Evolutionary conservation across 2,113 vertebrate species (phyloP).

Genomic region (Zosterops pallidus): DNA sequence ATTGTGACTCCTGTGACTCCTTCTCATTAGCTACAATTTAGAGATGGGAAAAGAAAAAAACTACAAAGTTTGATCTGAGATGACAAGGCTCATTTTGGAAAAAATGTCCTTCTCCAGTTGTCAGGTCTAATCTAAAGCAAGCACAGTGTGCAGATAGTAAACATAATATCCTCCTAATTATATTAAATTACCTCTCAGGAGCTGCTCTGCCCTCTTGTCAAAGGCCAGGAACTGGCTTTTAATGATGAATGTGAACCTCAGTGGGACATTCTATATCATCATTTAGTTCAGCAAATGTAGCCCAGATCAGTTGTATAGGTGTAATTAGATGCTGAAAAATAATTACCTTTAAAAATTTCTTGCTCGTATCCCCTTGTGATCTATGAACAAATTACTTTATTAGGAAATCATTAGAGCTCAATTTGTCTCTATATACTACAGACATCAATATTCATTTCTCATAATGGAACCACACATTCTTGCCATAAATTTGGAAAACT

Average conservation of each 20-base stretch:
- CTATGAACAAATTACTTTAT: slow-evolving; percentile 81
- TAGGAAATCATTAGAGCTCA: slow-evolving; percentile 78
- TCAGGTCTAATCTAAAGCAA: slow-evolving; percentile 35
- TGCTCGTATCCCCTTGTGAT: slow-evolving; percentile 69
- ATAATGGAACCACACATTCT: slow-evolving; percentile 59
- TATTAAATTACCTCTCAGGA: slow-evolving; percentile 57
- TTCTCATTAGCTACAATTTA: slow-evolving; percentile 38
- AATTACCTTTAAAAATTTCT: slow-evolving; percentile 74
- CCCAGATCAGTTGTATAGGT: slow-evolving; percentile 61
- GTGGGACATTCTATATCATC: slow-evolving; percentile 45
- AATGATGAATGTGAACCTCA: slow-evolving; percentile 40
- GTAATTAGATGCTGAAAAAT: slow-evolving; percentile 77
- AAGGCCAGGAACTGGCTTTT: slow-evolving; percentile 49
- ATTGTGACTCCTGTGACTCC: neutral
- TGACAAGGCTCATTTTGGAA: slow-evolving; percentile 30
- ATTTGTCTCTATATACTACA: slow-evolving; percentile 71
- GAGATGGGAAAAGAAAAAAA: neutral
- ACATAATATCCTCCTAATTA: slow-evolving; percentile 64
- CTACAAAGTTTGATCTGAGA: slow-evolving; percentile 24
- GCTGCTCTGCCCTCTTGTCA: slow-evolving; percentile 59
- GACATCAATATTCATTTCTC: slow-evolving; percentile 75
- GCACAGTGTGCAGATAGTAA: slow-evolving; percentile 42
- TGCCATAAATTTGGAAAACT: slow-evolving; percentile 51
- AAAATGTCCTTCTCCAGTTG: slow-evolving; percentile 10
- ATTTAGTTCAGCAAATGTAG: slow-evolving; percentile 44